A percentile compares a stretch with the other conserved stretches of the same genome.
Conservation (phyloP, 2,888 invertebrate genomes). For the Micropterix aruncella region DNA sequence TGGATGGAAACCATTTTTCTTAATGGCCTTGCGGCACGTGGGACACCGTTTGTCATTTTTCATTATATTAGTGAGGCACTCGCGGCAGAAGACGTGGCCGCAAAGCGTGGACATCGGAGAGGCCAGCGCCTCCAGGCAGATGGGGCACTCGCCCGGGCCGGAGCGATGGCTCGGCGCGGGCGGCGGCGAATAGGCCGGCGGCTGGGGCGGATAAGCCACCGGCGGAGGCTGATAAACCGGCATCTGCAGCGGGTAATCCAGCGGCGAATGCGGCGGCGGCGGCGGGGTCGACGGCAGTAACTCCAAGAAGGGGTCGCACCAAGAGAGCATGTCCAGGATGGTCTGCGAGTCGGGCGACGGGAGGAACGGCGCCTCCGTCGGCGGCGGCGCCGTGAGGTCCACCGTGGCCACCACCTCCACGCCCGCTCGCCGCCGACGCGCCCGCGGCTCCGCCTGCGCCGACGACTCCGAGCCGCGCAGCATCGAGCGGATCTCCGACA, state of each 20-base stretch:
- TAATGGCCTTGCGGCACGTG: background rate
- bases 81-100: background rate
- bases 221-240: background rate
- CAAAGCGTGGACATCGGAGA: background rate
- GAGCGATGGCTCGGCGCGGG: no score
- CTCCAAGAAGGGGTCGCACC: background rate
- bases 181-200: no score
- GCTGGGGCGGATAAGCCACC: background rate
- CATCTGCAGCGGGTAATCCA: background rate
- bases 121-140: background rate
- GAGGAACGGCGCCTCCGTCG: background rate
- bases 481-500: background rate
- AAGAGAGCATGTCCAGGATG: background rate
- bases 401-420: no score
- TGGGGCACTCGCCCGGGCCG: background rate
- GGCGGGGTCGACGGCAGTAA: background rate
- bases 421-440: no score
- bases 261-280: background rate
- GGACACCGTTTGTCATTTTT: background rate
- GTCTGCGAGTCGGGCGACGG: background rate
- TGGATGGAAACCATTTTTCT: background rate
- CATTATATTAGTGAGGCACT: background rate
- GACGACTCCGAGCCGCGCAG: background rate
- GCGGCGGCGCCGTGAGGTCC: slow-evolving; percentile 1
- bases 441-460: background rate